Evolutionary conservation across 2,888 invertebrate species (phyloP).

Genomic region (Polymixis lichenea): DNA sequence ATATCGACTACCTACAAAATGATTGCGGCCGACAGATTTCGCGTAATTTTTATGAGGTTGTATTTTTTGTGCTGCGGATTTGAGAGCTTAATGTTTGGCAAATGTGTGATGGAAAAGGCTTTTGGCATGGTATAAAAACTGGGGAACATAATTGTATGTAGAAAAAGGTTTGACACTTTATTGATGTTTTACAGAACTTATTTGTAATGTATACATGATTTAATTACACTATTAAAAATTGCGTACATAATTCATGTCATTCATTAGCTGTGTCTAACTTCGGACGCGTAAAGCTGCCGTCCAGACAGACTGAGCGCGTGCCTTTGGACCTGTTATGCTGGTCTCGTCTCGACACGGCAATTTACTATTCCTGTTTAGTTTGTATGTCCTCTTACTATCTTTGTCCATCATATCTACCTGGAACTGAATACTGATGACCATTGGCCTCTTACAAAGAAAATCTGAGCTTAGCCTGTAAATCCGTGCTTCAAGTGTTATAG

Average conservation of each 20-base stretch:
- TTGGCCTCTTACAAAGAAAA: neutral
- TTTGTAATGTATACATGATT: neutral
- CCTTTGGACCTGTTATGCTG: conserved; percentile 34
- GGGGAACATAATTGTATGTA: conserved; percentile 5
- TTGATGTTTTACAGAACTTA: neutral
- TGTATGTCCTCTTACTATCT: conserved; percentile 3
- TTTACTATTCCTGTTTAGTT: conserved; percentile 34
- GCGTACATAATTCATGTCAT: conserved; percentile 14
- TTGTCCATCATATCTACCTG: neutral
- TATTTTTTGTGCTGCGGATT: conserved; percentile 25
- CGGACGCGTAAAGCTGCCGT: neutral
- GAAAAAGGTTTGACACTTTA: neutral
- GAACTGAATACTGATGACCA: neutral
- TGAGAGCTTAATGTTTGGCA: conserved; percentile 17
- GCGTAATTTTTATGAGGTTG: conserved; percentile 58
- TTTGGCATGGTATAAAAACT: conserved; percentile 15
- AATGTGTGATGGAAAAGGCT: conserved; percentile 9
- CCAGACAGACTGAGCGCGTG: conserved; percentile 31
- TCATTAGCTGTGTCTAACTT: conserved; percentile 3
- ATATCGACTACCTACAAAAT: conserved; percentile 51
- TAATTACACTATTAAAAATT: no score
- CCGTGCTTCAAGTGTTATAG: neutral
- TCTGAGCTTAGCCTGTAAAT: neutral
- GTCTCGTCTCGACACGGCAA: conserved; percentile 22
- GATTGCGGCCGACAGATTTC: conserved; percentile 56